Percentiles rank a stretch among this genome's conserved stretches.
These are phyloP conservation scores for Otocyon megalotis DNA, from an alignment of 2,113 vertebrate genomes.

Conservation along the genomic window DNA sequence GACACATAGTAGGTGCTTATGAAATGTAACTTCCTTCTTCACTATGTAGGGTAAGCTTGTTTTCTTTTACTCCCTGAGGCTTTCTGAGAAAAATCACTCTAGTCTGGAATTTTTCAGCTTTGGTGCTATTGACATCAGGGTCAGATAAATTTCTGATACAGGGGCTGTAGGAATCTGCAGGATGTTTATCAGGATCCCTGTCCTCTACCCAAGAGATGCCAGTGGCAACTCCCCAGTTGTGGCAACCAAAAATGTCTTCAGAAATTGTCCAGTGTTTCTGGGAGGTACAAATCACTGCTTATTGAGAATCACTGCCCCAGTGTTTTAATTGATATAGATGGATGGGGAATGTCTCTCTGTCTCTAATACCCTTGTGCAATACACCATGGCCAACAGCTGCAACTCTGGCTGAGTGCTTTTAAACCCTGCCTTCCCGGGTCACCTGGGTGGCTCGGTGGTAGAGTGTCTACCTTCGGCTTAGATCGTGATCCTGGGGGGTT, in stretches of 20 bases:
- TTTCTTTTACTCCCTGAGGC: background rate
- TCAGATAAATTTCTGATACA: background rate
- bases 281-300: background rate
- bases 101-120: background rate
- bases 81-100: background rate
- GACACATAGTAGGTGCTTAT: fast-evolving
- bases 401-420: fast-evolving
- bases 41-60: fast-evolving
- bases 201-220: background rate
- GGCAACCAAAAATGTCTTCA: background rate
- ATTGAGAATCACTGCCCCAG: background rate
- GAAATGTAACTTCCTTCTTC: fast-evolving
- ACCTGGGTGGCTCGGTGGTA: no score
- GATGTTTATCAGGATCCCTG: background rate
- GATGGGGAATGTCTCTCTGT: background rate
- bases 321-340: background rate
- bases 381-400: fast-evolving
- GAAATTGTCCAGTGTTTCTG: background rate
- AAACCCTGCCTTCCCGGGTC: background rate
- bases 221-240: background rate
- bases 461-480: no score
- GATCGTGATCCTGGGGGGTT: no score
- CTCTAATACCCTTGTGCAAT: fast-evolving
- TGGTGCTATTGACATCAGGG: background rate
- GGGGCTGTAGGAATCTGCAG: no score